Conservation (phyloP, 2,797 vertebrate genomes). For the Tolypeutes matacus region DNA sequence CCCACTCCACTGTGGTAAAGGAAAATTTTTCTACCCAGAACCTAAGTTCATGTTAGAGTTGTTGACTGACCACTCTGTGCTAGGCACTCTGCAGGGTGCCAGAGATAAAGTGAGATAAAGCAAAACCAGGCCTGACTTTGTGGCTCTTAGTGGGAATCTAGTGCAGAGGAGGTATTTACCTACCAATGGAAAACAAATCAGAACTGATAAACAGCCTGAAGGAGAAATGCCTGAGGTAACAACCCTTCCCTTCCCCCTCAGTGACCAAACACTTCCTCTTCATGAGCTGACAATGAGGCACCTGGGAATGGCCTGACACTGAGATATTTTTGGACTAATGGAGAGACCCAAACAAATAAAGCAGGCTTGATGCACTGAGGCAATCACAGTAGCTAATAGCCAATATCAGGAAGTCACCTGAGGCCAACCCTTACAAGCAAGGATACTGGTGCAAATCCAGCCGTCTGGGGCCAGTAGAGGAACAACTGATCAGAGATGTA, state of each 20-base stretch:
- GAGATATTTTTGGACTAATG: background rate
- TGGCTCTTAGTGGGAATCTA: background rate
- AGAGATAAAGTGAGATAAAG: background rate
- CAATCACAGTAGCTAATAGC: background rate
- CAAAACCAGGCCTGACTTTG: background rate
- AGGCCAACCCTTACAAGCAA: background rate
- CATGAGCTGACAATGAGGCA: background rate
- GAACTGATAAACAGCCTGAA: background rate
- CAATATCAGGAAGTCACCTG: background rate
- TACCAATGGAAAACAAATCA: background rate
- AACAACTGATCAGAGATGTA: background rate
- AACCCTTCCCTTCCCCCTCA: background rate
- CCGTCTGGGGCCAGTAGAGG: background rate
- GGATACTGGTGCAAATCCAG: background rate
- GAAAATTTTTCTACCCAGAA: background rate
- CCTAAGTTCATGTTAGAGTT: background rate
- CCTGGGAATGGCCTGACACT: background rate
- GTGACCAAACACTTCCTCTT: background rate
- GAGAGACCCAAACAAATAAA: background rate
- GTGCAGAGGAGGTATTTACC: background rate
- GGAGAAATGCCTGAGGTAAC: background rate
- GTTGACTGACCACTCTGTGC: background rate
- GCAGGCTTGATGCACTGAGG: background rate
- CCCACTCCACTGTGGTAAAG: background rate
- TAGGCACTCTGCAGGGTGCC: background rate